Conservation (phyloP, 2,888 invertebrate genomes). For the Xanthorhoe designata region DNA sequence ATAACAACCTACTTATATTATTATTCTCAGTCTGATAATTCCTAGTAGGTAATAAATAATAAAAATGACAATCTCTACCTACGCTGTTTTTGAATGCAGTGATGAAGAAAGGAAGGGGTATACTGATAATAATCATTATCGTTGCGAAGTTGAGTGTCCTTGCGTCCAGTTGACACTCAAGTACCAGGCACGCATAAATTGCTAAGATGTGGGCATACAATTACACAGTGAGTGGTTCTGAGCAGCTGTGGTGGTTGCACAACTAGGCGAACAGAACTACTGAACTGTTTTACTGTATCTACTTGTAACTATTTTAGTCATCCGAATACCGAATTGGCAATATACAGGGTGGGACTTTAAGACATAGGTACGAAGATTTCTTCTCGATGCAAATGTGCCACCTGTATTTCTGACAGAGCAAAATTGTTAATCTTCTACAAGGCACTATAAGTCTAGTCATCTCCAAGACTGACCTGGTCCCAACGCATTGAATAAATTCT, state of each 20-base stretch:
- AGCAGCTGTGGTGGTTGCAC: conserved; percentile 36
- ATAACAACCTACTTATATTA: no score
- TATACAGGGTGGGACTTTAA: no score
- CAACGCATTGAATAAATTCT: conserved; percentile 87
- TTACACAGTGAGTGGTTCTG: conserved; percentile 22
- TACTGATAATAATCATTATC: conserved; percentile 9
- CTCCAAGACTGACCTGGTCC: conserved; percentile 73
- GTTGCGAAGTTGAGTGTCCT: conserved; percentile 34
- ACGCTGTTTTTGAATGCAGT: no score
- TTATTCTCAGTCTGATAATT: no score
- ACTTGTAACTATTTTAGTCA: background rate
- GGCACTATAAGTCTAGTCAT: no score
- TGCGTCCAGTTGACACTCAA: conserved; percentile 42
- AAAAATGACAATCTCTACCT: no score
- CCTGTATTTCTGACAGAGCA: no score
- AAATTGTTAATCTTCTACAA: no score
- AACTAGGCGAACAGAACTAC: conserved; percentile 39
- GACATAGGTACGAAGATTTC: no score
- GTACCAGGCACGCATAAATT: conserved; percentile 38
- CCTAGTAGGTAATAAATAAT: no score
- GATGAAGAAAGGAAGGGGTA: background rate
- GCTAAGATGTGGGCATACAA: conserved; percentile 30
- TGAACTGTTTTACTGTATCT: conserved; percentile 1
- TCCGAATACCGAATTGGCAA: no score
- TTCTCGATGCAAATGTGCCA: no score